Conservation (phyloP, 92 coral and sea anemone genomes). For the Umimayanthus kanabou region DNA sequence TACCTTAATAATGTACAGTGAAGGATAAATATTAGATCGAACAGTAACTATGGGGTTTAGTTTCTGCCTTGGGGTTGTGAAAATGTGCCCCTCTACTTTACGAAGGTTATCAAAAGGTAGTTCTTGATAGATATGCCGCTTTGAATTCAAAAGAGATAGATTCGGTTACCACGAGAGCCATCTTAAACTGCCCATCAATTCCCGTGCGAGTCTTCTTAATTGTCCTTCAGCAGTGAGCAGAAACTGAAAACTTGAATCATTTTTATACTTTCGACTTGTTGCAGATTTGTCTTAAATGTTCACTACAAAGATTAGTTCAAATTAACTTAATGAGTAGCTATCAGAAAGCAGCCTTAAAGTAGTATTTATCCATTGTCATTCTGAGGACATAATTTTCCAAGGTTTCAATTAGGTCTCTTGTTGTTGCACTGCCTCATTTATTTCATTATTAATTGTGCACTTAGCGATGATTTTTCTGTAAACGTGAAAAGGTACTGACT, state of each 20-base stretch:
- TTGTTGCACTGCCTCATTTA: constrained; percentile 24
- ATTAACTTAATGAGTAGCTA: constrained; percentile 38
- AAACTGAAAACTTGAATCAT: background rate
- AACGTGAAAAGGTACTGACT: background rate
- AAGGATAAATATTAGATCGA: background rate
- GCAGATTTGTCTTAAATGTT: background rate
- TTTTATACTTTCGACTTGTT: background rate
- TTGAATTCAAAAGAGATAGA: constrained; percentile 23
- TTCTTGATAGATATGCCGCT: constrained; percentile 33
- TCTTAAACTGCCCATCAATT: background rate
- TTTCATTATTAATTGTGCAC: constrained; percentile 24
- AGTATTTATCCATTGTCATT: constrained; percentile 52
- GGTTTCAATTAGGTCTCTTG: constrained; percentile 36
- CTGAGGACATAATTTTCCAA: constrained; percentile 41
- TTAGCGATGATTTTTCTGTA: background rate
- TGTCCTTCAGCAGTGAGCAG: background rate
- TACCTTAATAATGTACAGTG: background rate
- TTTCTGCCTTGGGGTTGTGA: constrained; percentile 18
- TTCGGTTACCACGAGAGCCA: constrained; percentile 40
- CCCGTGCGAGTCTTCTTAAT: background rate
- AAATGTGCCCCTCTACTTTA: constrained; percentile 7
- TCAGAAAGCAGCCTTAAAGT: constrained; percentile 43
- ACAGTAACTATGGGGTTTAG: background rate
- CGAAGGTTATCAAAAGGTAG: constrained; percentile 25
- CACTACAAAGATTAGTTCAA: constrained; percentile 19